Evolutionary conservation across 2,797 vertebrate genomes (phyloP), one percentile per base, ranked within the genome.

Genomic region (Megalops cyprinoides): DNA sequence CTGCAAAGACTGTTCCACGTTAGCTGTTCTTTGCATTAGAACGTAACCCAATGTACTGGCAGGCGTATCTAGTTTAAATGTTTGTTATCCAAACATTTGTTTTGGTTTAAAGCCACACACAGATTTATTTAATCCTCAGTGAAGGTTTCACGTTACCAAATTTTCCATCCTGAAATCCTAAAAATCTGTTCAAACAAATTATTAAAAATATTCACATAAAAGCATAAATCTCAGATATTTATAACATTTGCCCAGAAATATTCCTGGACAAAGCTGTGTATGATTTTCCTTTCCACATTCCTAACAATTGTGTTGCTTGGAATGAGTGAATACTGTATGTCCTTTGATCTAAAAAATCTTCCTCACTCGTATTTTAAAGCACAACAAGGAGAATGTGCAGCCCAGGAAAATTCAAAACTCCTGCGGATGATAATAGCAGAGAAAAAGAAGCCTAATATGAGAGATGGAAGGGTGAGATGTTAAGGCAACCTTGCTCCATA

Each of bases 221-320:
- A 93, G 93, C 91, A 93, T 89, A 91, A 53, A 89, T 90, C 90
- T 81, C 90, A 80, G 91, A 93, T 93, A 93, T 94, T 90, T 93
- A 94, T 94, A 93, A 95, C 94, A 95, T 94, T 93, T 93, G 94
- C 92, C 89, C 87, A 89, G 91, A 94, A 89, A 91, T 92, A 90
- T 91, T 91, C 92, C 90, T 92, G 88, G 51, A 53, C 23, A 25
- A 88, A 89, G 23, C 83, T 84, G 85, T 71, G 87, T 81, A 83
- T 81, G 79, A 87, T 93, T 94, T 94, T 90, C 87, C 84, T 90
- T 92, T 92, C 91, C 90, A 91, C 90, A 93, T 91, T 92, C 92
- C 91, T 91, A 88, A 90, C 88, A 91, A 92, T 93, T 94, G 92
- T 93, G 94, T 92, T 91, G 90, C 91, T 86, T 91, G 87, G 89